A percentile compares a stretch with the other conserved stretches of the same genome.
Conservation (phyloP, 2,888 invertebrate species). For the Eupithecia inturbata region DNA sequence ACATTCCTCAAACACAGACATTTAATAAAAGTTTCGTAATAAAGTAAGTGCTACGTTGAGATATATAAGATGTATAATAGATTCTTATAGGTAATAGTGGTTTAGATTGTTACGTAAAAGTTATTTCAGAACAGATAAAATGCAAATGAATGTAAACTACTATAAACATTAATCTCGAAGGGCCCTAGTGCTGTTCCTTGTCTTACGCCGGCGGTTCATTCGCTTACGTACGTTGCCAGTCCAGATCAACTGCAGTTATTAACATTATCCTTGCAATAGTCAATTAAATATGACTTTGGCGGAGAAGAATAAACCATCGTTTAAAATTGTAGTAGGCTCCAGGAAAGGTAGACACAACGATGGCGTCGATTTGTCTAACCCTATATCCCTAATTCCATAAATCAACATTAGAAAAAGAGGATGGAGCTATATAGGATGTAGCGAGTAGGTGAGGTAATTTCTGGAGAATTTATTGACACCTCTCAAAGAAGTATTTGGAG, state of each 20-base stretch:
- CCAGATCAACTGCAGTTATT: neutral
- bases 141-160: constrained; percentile 37
- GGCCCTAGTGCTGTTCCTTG: constrained; percentile 59
- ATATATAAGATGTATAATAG: neutral
- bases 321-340: neutral
- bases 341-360: neutral
- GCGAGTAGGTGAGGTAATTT: neutral
- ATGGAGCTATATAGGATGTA: neutral
- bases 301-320: neutral
- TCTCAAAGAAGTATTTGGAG: neutral
- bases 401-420: neutral
- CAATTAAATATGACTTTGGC: neutral
- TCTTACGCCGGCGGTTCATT: constrained; percentile 52
- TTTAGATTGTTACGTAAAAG: constrained; percentile 34
- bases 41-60: neutral
- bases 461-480: neutral
- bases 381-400: neutral
- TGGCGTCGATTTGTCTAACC: neutral
- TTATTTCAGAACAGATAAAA: constrained; percentile 34
- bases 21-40: neutral
- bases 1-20: neutral
- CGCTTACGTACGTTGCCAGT: constrained; percentile 15
- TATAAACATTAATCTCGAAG: constrained; percentile 40
- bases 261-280: neutral
- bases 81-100: constrained; percentile 2